phyloP scores from a whole-genome alignment of 2,113 vertebrate genomes.

The Recurvirostra avosetta region DNA sequence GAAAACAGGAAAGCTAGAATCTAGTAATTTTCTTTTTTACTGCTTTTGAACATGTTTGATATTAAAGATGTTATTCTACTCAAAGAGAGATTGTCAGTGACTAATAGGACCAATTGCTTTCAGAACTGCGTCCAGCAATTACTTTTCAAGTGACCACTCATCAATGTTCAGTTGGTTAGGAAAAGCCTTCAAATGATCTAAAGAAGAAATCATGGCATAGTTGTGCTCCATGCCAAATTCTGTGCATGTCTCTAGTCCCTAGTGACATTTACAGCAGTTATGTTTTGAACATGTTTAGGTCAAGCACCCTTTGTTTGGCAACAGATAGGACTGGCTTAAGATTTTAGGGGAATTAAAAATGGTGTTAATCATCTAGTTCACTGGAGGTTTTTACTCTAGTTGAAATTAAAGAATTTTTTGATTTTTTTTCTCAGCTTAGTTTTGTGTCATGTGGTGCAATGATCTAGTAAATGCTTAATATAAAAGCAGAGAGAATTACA shows the following conservation, averaged over 20 bases:
- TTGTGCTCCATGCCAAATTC: not conserved
- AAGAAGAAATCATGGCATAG: not conserved
- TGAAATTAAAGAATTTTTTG: not conserved
- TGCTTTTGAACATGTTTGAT: not conserved
- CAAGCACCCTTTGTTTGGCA: not conserved
- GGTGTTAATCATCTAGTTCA: not conserved
- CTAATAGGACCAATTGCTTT: not conserved
- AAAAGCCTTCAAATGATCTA: not conserved
- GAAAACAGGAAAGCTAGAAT: not conserved
- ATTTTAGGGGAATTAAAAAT: not conserved
- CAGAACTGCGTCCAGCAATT: not conserved
- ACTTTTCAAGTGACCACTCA: not conserved
- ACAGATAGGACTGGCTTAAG: not conserved
- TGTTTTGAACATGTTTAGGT: not conserved
- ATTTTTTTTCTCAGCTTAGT: not conserved
- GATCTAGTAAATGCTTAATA: not conserved
- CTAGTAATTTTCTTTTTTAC: not conserved
- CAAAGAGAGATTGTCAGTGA: not conserved
- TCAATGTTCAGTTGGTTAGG: not conserved
- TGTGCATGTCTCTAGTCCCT: not conserved
- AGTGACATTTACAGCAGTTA: not conserved
- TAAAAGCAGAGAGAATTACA: not conserved
- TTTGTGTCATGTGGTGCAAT: not conserved
- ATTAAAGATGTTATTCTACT: not conserved
- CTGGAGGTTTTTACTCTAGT: not conserved